Evolutionary conservation across 2,113 vertebrate species (phyloP), one percentile per base, ranked within the genome.

Genomic region (Henicopernis longicauda): DNA sequence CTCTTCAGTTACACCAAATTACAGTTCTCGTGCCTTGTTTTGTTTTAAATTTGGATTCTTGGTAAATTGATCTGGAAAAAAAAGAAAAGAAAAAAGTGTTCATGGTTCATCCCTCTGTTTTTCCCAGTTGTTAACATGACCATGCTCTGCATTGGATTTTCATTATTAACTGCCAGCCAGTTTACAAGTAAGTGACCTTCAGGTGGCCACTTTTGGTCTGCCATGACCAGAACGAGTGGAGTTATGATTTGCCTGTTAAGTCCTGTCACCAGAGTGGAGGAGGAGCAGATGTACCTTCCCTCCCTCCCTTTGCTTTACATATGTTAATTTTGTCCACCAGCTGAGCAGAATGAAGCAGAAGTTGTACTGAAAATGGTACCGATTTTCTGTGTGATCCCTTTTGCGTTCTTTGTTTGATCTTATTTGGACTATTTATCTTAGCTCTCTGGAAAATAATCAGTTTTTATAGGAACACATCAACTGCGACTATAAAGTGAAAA

Each of bases 201-300:
- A 59, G 9, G 19, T 65, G 44, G 7, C 25, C 1, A 2, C 16
- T 57, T 77, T 38, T 73, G 20, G 23, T 66, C 42, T 84, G 7
- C 27, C 45, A 17, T 1, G 23, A 45, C 7, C 16, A 57, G 31
- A 66, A 22, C 0, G 1, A 90, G 7, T 19, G 6, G 20, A 86
- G 36, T 15, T 0, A 0, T 19, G 54, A 85, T 55, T 66, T 50
- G 55, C 8, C 19, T 21, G 2, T 67, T 67, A 61, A 47, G 7
- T 50, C 5, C 9, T 22, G 10, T 42, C 27, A 42, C 9, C 13
- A 76, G 3, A 0, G 0, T 1, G 2, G 25, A 92, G 29, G 9
- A 69, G 8, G 2, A 78, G 20, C 6, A 82, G 20, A 34, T n/a
- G 10, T 44, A 18, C 26, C 11, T 90, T 62, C 18, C 10, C 22